Conservation (phyloP, 2,888 invertebrate genomes). For the Slavum lentiscoides region DNA sequence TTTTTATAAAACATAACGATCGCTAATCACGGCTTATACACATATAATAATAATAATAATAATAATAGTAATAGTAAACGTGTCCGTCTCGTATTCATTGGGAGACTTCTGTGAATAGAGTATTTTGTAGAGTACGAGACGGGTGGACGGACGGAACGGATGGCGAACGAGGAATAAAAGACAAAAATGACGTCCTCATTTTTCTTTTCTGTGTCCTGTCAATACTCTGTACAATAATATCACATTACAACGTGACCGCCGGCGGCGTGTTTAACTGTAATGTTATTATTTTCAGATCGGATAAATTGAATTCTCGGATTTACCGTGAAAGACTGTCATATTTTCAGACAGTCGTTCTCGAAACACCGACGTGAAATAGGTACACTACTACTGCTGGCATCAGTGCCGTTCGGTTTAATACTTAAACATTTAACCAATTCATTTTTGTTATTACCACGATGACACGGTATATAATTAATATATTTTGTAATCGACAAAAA, state of each 20-base stretch:
- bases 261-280: constrained; percentile 19
- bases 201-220: not conserved
- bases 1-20: not conserved
- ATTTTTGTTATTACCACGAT: constrained; percentile 5
- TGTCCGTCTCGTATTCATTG: not conserved
- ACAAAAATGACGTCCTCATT: constrained; percentile 4
- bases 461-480: not conserved
- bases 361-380: not conserved
- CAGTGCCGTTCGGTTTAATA: not conserved
- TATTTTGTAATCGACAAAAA: not conserved
- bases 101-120: not conserved
- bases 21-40: too few relatives aligned
- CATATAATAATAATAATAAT: not conserved
- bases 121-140: not conserved
- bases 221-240: not conserved
- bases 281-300: not conserved
- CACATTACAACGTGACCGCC: not conserved
- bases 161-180: not conserved
- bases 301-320: constrained; percentile 31
- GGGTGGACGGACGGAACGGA: not conserved
- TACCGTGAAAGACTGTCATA: constrained; percentile 41
- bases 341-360: constrained; percentile 19
- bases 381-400: not conserved
- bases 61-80: not conserved
- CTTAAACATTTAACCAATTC: not conserved